These are phyloP conservation scores for Scortum barcoo DNA, from an alignment of 2,113 vertebrate genomes.

Conservation along the genomic window DNA sequence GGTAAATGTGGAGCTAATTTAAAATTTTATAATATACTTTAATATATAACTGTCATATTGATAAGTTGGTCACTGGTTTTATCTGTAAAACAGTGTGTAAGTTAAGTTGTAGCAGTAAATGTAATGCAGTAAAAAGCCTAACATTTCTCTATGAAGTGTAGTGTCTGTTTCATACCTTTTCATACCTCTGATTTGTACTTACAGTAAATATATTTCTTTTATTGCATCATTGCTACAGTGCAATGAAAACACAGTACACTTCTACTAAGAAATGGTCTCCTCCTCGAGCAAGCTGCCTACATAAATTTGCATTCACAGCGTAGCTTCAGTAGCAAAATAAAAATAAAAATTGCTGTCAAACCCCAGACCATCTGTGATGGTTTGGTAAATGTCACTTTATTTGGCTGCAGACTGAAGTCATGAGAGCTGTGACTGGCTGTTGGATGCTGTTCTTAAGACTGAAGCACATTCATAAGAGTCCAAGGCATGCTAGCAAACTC, in stretches of 20 bases:
- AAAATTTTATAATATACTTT: background rate
- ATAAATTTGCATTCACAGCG: background rate
- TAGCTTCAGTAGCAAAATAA: background rate
- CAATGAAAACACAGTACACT: background rate
- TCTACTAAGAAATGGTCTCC: too few relatives aligned
- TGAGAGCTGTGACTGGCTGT: constrained; percentile 50
- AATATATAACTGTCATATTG: background rate
- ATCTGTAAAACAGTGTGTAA: background rate
- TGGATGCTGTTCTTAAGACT: constrained; percentile 65
- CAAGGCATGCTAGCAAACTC: constrained; percentile 47
- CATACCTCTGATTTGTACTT: background rate
- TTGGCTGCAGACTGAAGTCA: constrained; percentile 58
- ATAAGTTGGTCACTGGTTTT: too few relatives aligned
- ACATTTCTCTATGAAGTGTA: background rate
- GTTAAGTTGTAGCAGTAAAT: background rate
- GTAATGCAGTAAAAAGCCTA: background rate
- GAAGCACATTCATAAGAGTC: constrained; percentile 57
- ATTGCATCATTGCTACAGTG: background rate
- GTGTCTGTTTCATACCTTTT: background rate
- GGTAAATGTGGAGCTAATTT: background rate
- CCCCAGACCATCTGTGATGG: constrained; percentile 21
- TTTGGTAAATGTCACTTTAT: constrained; percentile 23
- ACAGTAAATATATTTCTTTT: too few relatives aligned
- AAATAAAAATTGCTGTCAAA: background rate
- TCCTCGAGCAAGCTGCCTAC: background rate